phyloP scores from a whole-genome alignment of 1,140 invertebrate species.

The Scylla paramamosain region DNA sequence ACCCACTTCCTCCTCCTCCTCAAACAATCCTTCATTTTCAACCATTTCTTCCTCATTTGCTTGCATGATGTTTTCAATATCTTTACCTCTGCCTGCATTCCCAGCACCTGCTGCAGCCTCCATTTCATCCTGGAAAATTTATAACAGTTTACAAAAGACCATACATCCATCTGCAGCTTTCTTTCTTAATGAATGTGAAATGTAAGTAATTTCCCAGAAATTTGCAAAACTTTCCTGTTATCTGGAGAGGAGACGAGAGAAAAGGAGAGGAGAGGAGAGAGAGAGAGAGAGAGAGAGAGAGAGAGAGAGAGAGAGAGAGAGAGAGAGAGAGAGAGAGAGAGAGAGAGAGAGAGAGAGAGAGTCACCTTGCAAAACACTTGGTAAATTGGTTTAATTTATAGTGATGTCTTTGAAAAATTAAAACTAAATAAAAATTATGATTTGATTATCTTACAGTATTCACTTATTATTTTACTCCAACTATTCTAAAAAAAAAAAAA shows the following conservation, averaged over 20 bases:
- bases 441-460: too few relatives aligned
- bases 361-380: too few relatives aligned
- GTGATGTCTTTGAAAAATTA: too few relatives aligned
- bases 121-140: conserved; percentile 83
- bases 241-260: neutral
- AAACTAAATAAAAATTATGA: too few relatives aligned
- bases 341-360: conserved; percentile 17
- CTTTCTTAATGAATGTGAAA: neutral
- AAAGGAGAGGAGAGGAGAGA: conserved; percentile 18
- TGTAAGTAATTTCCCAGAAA: neutral
- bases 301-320: conserved; percentile 17
- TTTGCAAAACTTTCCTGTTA: neutral
- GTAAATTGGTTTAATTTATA: too few relatives aligned
- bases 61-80: conserved; percentile 93
- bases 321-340: conserved; percentile 17
- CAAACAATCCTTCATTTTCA: conserved; percentile 72
- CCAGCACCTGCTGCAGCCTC: conserved; percentile 87
- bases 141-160: conserved; percentile 12
- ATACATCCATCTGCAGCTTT: neutral
- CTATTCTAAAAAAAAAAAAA: too few relatives aligned
- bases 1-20: conserved; percentile 73
- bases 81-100: conserved; percentile 91
- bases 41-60: conserved; percentile 80
- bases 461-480: too few relatives aligned
- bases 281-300: conserved; percentile 22